Conservation (phyloP, 2,888 invertebrate genomes). For the Ditula angustiorana region DNA sequence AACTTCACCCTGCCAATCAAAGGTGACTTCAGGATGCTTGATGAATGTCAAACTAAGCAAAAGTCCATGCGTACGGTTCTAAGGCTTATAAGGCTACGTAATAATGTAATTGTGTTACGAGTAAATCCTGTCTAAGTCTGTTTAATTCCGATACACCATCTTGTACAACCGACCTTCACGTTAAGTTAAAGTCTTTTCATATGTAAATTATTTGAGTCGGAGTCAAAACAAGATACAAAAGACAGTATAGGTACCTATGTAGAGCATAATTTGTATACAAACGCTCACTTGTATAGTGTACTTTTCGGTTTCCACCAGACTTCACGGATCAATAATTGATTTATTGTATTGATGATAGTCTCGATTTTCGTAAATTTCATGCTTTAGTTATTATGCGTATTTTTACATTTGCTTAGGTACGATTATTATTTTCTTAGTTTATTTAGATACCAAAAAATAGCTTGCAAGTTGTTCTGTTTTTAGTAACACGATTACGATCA, state of each 20-base stretch:
- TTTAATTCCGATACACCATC: slow-evolving; percentile 11
- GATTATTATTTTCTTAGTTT: too few species aligned
- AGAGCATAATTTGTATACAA: neutral
- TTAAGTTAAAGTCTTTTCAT: slow-evolving; percentile 26
- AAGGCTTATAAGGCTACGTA: slow-evolving; percentile 4
- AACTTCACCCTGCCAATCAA: too few species aligned
- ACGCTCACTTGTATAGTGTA: neutral
- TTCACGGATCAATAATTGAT: neutral
- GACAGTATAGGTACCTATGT: neutral
- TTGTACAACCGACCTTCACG: slow-evolving; percentile 23
- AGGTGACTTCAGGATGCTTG: neutral
- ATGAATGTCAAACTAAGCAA: neutral
- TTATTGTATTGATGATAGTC: too few species aligned
- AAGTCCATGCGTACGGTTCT: neutral
- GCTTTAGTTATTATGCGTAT: too few species aligned
- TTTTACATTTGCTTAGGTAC: too few species aligned
- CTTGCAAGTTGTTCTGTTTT: too few species aligned
- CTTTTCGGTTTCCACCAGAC: neutral
- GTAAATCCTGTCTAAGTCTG: slow-evolving; percentile 16
- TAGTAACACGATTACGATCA: neutral
- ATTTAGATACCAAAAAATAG: too few species aligned
- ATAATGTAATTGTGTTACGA: neutral
- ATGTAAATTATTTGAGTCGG: slow-evolving; percentile 20
- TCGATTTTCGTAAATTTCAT: too few species aligned
- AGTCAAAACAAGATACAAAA: slow-evolving; percentile 24